These are phyloP conservation scores for Conistra vaccinii DNA, from an alignment of 2,888 invertebrate species.

Conservation along the genomic window DNA sequence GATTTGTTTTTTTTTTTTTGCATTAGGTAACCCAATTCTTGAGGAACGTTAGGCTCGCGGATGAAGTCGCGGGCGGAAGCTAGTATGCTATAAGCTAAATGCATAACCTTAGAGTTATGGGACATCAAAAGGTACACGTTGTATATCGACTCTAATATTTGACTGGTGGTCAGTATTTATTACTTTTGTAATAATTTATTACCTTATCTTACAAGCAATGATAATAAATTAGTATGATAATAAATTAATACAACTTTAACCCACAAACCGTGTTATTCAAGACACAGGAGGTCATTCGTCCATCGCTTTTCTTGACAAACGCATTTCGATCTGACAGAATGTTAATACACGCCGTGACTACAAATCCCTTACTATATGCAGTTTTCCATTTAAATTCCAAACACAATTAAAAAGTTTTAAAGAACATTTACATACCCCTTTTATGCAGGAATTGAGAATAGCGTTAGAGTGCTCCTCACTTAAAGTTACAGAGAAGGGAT, in stretches of 20 bases:
- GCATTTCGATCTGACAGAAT: neutral
- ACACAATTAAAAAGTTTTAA: slow-evolving; percentile 54
- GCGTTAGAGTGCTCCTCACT: slow-evolving; percentile 27
- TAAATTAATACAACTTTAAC: too few relatives aligned
- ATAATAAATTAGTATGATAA: too few relatives aligned
- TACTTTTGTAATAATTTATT: neutral
- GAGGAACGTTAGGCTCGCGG: too few relatives aligned
- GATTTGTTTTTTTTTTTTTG: too few relatives aligned
- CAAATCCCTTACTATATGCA: neutral
- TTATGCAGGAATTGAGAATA: slow-evolving; percentile 31
- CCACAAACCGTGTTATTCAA: neutral
- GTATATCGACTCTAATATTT: neutral
- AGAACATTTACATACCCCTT: slow-evolving; percentile 24
- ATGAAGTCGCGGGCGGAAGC: too few relatives aligned
- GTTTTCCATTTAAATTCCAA: slow-evolving; percentile 19
- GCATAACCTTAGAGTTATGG: too few relatives aligned
- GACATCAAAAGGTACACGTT: too few relatives aligned
- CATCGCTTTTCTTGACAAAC: neutral
- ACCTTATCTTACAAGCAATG: too few relatives aligned
- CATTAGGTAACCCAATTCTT: too few relatives aligned
- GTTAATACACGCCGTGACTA: neutral
- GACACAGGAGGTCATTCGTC: neutral
- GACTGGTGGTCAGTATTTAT: neutral
- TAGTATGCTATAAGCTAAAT: too few relatives aligned
- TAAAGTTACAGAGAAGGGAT: slow-evolving; percentile 9